Base-by-base conservation (phyloP, 1,140 invertebrate species). In the Chelonus insularis region DNA sequence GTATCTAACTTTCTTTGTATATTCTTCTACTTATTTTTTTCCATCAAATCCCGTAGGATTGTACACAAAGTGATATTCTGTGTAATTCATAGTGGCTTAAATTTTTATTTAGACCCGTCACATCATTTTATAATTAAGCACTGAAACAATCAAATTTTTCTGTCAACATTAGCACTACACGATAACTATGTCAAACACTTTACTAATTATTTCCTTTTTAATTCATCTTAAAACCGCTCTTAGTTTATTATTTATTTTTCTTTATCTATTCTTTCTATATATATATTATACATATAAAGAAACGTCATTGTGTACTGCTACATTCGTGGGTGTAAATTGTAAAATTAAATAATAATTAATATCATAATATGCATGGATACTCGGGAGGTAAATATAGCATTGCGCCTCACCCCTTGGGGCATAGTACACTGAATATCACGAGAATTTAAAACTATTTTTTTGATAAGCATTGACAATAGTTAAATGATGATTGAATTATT, bases 341-440 rank as follows among this genome's bases (percentile, higher is more conserved):
- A 51, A 18, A 37, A 29, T 29, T 59, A 12, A 14, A 29, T 11
- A 25, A 39, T 12, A 45, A 29, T 25, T 12, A 39, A 8, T 63
- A 21, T 64, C 8, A 50, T 43, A 21, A 60, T 47, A 68, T 67
- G 67, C 67, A 68, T 70, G 65, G 56, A 63, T 59, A 61, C 32
- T 54, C 47, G 37, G 39, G 11, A 16, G 57, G 39, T 12, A 39
- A 39, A 60, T 59, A 29, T 36, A 39, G 63, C 66, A 68, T 61
- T 61, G 60, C 63, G 58, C 63, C 63, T 65, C 59, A 67, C 63
- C 16, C 62, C 61, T 65, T 62, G 64, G 57, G 65, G 45, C 55
- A 62, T 34, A 41, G 47, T 23, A 59, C 16, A 45, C 18, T 21
- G 12, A 50, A 20, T 43, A 37, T 50, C 12, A 12, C 23, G 14